phyloP scores from a whole-genome alignment of 2,113 vertebrate genomes.

The Cervus canadensis region DNA sequence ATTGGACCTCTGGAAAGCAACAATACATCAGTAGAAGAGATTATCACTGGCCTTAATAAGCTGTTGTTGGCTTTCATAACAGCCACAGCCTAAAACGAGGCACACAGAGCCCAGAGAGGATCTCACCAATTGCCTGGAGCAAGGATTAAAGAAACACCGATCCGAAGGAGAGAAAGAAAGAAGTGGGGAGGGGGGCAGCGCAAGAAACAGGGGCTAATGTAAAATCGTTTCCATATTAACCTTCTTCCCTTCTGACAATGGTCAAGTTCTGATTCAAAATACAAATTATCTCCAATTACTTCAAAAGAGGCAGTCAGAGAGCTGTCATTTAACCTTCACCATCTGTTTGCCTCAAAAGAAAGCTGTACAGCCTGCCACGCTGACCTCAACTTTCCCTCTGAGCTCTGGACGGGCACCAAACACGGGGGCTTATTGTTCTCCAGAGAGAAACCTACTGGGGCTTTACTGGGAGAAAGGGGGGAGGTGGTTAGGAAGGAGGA shows the following conservation, averaged over 20 bases:
- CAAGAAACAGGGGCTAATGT: conserved; percentile 90
- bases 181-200: conserved; percentile 38
- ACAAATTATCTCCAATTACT: conserved; percentile 99
- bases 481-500: conserved; percentile 2
- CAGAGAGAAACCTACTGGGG: conserved; percentile 49
- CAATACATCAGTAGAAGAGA: conserved; percentile 81
- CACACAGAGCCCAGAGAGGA: conserved; percentile 78
- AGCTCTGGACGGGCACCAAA: conserved; percentile 69
- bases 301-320: conserved; percentile 93
- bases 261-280: conserved; percentile 94
- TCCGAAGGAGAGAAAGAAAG: conserved; percentile 68
- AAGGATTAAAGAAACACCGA: conserved; percentile 92
- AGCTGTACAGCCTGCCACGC: conserved; percentile 87
- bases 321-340: conserved; percentile 98
- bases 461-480: not conserved
- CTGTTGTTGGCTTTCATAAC: conserved; percentile 82
- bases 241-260: conserved; percentile 91
- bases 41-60: conserved; percentile 84
- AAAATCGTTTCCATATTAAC: conserved; percentile 98
- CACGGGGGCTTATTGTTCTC: conserved; percentile 75
- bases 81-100: conserved; percentile 79
- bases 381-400: conserved; percentile 84
- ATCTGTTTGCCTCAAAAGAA: conserved; percentile 95
- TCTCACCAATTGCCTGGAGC: conserved; percentile 89
- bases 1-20: conserved; percentile 78